phyloP scores from a whole-genome alignment of 2,113 vertebrate species.

The Menidia beryllina region DNA sequence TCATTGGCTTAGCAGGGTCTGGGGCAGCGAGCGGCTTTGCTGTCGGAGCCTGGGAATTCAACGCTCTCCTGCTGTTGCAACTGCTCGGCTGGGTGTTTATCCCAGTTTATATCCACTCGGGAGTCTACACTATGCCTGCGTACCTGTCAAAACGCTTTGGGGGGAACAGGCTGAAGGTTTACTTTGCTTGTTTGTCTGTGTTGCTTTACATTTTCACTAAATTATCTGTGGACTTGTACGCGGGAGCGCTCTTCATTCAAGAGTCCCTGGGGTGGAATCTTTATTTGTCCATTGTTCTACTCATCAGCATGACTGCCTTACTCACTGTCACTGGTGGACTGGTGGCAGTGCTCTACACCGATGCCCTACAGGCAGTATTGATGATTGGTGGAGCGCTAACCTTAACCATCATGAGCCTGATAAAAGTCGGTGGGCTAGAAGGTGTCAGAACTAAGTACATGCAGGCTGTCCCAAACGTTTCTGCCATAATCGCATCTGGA shows the following conservation, averaged over 20 bases:
- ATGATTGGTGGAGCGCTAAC: constrained; percentile 96
- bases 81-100: constrained; percentile 98
- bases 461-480: constrained; percentile 91
- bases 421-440: constrained; percentile 92
- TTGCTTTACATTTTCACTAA: constrained; percentile 98
- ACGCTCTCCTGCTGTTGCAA: constrained; percentile 96
- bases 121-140: constrained; percentile 98
- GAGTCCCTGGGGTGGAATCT: constrained; percentile 98
- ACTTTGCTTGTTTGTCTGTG: constrained; percentile 93
- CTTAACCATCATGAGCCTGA: constrained; percentile 91
- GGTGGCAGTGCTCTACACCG: constrained; percentile 97
- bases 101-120: constrained; percentile 96
- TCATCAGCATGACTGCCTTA: constrained; percentile 94
- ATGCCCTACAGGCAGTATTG: constrained; percentile 94
- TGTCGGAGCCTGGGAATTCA: constrained; percentile 98
- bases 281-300: constrained; percentile 93
- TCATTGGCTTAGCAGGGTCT: constrained; percentile 98
- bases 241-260: constrained; percentile 97
- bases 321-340: constrained; percentile 96
- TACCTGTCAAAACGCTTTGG: constrained; percentile 97
- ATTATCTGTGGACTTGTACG: constrained; percentile 97
- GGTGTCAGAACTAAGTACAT: constrained; percentile 95
- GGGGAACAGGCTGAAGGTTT: constrained; percentile 94
- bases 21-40: constrained; percentile 98
- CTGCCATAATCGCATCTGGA: constrained; percentile 87